A percentile compares a stretch with the other conserved stretches of the same genome.
Conservation (phyloP, 92 coral and sea anemone species). For the Anthopleura xanthogrammica region DNA sequence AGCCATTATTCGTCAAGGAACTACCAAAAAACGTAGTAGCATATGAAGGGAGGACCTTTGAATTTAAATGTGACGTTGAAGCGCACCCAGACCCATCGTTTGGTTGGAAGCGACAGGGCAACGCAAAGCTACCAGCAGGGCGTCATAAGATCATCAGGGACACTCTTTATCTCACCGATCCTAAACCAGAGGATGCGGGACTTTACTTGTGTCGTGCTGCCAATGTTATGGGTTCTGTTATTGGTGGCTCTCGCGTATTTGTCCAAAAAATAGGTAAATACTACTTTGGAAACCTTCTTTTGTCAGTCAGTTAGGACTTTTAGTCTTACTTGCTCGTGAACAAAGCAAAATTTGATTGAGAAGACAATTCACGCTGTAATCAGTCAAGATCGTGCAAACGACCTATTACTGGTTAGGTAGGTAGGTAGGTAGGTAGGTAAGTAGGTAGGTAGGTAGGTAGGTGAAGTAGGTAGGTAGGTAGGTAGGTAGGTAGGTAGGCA, state of each 20-base stretch:
- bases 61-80: slow-evolving; percentile 56
- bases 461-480: too few relatives aligned
- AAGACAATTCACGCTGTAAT: too few relatives aligned
- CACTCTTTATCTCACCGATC: slow-evolving; percentile 58
- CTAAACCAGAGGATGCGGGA: slow-evolving; percentile 60
- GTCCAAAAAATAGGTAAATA: slow-evolving; percentile 54
- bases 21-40: slow-evolving; percentile 50
- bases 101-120: slow-evolving; percentile 75
- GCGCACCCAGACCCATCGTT: slow-evolving; percentile 71
- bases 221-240: slow-evolving; percentile 62
- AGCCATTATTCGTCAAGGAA: slow-evolving; percentile 55
- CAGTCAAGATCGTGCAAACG: too few relatives aligned
- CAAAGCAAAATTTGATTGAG: too few relatives aligned
- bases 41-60: slow-evolving; percentile 53
- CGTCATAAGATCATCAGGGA: slow-evolving; percentile 48
- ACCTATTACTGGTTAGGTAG: too few relatives aligned
- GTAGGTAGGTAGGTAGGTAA: too few relatives aligned
- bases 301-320: too few relatives aligned
- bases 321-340: too few relatives aligned
- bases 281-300: too few relatives aligned
- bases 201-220: slow-evolving; percentile 73
- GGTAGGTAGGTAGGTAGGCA: too few relatives aligned
- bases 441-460: too few relatives aligned
- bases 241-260: slow-evolving; percentile 62
- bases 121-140: slow-evolving; percentile 53